These are phyloP conservation scores for Cheiracanthium punctorium DNA, from an alignment of 2,888 invertebrate genomes.

Conservation along the genomic window DNA sequence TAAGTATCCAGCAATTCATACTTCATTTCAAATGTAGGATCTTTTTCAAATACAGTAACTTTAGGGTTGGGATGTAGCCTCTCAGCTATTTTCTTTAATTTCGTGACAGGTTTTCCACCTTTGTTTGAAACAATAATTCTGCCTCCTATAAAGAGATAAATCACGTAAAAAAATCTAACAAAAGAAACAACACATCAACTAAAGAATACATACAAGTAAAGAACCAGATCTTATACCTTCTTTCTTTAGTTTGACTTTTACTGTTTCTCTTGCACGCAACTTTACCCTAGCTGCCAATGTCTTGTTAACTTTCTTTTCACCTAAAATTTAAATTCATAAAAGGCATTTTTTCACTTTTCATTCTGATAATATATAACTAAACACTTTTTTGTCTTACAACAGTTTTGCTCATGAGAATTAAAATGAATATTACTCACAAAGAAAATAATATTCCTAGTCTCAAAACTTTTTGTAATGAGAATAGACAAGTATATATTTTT, in stretches of 20 bases:
- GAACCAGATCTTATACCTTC: constrained; percentile 64
- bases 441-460: too few relatives aligned
- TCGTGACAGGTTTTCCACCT: constrained; percentile 54
- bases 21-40: constrained; percentile 77
- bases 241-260: constrained; percentile 65
- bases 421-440: too few relatives aligned
- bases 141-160: constrained; percentile 21
- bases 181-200: background rate
- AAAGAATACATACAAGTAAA: background rate
- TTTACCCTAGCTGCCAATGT: constrained; percentile 61
- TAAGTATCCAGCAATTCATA: constrained; percentile 73
- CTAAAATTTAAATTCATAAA: constrained; percentile 25
- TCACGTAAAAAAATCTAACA: background rate
- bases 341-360: too few relatives aligned
- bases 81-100: constrained; percentile 60
- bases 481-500: too few relatives aligned
- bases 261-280: constrained; percentile 58
- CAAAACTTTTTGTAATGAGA: too few relatives aligned
- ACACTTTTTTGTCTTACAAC: too few relatives aligned
- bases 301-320: constrained; percentile 48
- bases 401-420: too few relatives aligned
- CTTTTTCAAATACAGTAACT: constrained; percentile 76
- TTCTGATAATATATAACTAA: too few relatives aligned
- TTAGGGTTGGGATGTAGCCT: constrained; percentile 75
- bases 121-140: constrained; percentile 58